These are phyloP conservation scores for Spilarctia lutea DNA, from an alignment of 2,888 invertebrate genomes.

Conservation along the genomic window DNA sequence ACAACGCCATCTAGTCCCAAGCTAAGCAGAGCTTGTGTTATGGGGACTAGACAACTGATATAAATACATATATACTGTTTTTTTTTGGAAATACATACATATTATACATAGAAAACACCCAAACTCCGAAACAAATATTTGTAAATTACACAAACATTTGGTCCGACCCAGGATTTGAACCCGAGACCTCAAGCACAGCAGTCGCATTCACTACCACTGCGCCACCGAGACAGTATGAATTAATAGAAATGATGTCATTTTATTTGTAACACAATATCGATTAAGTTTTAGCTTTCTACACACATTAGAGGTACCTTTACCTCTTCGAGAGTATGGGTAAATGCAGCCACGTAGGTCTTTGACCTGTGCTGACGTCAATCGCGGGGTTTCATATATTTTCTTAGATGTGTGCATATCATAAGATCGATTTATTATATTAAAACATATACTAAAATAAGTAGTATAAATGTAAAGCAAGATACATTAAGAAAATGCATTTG, in stretches of 20 bases:
- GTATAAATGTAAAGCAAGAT: not conserved
- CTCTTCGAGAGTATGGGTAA: slow-evolving; percentile 44
- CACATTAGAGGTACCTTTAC: slow-evolving; percentile 37
- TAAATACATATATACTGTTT: no score
- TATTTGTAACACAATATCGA: slow-evolving; percentile 25
- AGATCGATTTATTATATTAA: slow-evolving; percentile 7
- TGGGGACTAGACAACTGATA: no score
- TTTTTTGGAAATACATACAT: no score
- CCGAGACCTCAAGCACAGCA: no score
- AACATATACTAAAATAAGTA: slow-evolving; percentile 44
- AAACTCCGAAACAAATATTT: no score
- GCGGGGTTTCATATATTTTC: slow-evolving; percentile 55
- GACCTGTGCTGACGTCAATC: slow-evolving; percentile 70
- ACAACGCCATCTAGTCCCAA: no score
- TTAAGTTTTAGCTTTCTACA: slow-evolving; percentile 32
- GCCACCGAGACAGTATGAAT: no score
- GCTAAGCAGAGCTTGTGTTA: no score
- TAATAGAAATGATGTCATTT: not conserved
- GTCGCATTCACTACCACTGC: no score
- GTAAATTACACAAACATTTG: no score
- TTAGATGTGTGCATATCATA: slow-evolving; percentile 45
- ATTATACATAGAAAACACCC: no score
- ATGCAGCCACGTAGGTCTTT: slow-evolving; percentile 59
- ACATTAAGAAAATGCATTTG: not conserved
- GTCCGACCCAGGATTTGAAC: no score